Evolutionary conservation across 2,888 invertebrate genomes (phyloP).

Genomic region (Polydrusus pterygomalis): DNA sequence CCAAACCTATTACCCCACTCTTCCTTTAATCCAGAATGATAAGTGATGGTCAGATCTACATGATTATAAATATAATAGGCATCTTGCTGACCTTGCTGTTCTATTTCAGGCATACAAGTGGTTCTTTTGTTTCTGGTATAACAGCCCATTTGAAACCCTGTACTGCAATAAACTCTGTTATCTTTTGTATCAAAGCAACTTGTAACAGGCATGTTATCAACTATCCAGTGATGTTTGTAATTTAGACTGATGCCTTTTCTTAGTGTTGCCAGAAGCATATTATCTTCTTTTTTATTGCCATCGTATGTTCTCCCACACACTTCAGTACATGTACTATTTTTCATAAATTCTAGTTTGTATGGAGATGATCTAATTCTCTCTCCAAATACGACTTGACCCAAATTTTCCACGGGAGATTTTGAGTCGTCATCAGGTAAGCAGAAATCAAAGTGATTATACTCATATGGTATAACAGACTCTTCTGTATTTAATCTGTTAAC

Average conservation of each 20-base stretch:
- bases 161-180: conserved; percentile 87
- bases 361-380: conserved; percentile 96
- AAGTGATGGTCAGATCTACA: conserved; percentile 93
- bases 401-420: conserved; percentile 95
- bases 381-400: conserved; percentile 99
- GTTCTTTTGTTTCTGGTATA: conserved; percentile 65
- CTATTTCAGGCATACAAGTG: conserved; percentile 63
- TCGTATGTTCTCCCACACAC: conserved; percentile 83
- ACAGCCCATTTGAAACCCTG: conserved; percentile 99
- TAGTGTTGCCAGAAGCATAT: conserved; percentile 82
- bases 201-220: conserved; percentile 99
- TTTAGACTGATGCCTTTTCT: conserved; percentile 93
- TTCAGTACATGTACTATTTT: conserved; percentile 78
- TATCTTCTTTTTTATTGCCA: conserved; percentile 76
- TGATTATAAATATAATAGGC: conserved; percentile 97
- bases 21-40: conserved; percentile 91
- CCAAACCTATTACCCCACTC: conserved; percentile 90
- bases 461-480: conserved; percentile 98
- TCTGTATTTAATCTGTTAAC: conserved; percentile 99
- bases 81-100: conserved; percentile 77
- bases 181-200: conserved; percentile 86
- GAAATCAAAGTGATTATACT: conserved; percentile 98
- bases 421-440: conserved; percentile 82
- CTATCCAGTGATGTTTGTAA: conserved; percentile 99
- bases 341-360: conserved; percentile 90